Evolutionary conservation across 2,113 vertebrate species (phyloP).

Genomic region (Uria lomvia): DNA sequence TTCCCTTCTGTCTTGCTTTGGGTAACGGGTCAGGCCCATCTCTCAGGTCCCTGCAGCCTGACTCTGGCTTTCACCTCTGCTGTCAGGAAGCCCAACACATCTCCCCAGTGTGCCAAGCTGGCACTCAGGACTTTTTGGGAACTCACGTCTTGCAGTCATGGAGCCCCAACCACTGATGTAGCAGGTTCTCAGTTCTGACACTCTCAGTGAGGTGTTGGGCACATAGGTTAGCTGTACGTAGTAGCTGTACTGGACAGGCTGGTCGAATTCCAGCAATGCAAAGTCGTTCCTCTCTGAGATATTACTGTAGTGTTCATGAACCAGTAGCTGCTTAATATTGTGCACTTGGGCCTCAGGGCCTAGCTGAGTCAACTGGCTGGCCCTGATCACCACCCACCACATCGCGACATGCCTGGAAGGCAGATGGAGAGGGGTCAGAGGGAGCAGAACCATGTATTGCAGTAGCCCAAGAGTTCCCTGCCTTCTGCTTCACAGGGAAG

Average conservation of each 20-base stretch:
- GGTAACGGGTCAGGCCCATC: neutral
- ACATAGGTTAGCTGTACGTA: slow-evolving; percentile 22
- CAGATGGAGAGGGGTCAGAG: neutral
- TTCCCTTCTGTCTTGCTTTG: neutral
- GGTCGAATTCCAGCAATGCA: neutral
- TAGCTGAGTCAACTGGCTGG: neutral
- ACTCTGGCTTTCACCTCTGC: neutral
- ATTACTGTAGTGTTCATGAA: neutral
- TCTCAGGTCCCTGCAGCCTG: accelerated
- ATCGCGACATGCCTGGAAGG: neutral
- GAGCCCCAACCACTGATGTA: slow-evolving; percentile 36
- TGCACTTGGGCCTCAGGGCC: neutral
- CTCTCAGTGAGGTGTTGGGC: neutral
- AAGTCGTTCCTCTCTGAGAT: neutral
- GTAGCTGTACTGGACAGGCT: neutral
- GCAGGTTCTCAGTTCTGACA: neutral
- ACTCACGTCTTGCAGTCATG: neutral
- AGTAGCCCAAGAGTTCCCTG: neutral
- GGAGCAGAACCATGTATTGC: neutral
- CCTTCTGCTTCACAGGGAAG: neutral
- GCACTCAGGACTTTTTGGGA: neutral
- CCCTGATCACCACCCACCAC: neutral
- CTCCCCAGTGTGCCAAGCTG: neutral
- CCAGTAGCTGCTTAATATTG: neutral
- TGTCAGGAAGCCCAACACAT: neutral